Evolutionary conservation across 2,888 invertebrate species (phyloP).

Genomic region (Autographa gamma): DNA sequence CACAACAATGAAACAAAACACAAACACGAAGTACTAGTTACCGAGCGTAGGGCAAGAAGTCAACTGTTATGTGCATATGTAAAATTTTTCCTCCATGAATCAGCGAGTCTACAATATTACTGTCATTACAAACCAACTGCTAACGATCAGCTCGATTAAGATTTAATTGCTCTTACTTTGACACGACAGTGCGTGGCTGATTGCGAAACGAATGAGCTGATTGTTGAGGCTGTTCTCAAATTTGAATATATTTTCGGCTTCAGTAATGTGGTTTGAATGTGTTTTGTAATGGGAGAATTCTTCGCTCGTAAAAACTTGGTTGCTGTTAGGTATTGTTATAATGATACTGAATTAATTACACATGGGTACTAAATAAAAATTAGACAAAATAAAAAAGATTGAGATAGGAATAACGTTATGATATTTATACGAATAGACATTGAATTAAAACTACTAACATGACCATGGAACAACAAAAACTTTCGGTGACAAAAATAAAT

Average conservation of each 20-base stretch:
- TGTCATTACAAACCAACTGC: slow-evolving; percentile 45
- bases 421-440: no score
- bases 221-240: slow-evolving; percentile 30
- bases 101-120: slow-evolving; percentile 33
- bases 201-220: slow-evolving; percentile 53
- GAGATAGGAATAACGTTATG: no score
- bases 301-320: slow-evolving; percentile 1
- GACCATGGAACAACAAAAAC: no score
- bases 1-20: slow-evolving; percentile 10
- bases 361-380: neutral
- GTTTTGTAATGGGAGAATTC: slow-evolving; percentile 1
- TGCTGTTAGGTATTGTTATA: neutral
- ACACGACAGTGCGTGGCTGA: slow-evolving; percentile 52
- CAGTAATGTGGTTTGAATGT: neutral
- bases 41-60: slow-evolving; percentile 45
- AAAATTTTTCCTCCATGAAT: slow-evolving; percentile 55
- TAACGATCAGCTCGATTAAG: slow-evolving; percentile 64
- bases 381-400: neutral
- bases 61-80: slow-evolving; percentile 58
- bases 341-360: neutral
- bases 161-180: slow-evolving; percentile 71
- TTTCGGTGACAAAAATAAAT: no score
- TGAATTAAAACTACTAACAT: no score
- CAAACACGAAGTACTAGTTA: slow-evolving; percentile 18
- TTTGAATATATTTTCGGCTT: slow-evolving; percentile 22